phyloP scores from a whole-genome alignment of 64 coral and sea anemone species.

The Orbicella faveolata region DNA sequence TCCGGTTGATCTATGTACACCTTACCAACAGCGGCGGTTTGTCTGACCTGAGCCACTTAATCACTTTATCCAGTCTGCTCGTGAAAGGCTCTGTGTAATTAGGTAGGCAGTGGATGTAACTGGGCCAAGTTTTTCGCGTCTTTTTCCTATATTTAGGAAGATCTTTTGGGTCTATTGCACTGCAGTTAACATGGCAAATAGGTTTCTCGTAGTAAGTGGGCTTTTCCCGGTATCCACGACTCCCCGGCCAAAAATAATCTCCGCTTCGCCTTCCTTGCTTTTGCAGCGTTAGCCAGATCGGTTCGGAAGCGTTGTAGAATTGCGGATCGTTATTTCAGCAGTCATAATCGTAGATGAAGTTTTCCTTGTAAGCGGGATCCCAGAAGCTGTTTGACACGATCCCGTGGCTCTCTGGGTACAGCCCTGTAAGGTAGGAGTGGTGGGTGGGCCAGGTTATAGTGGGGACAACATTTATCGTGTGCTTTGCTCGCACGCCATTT shows the following conservation, averaged over 20 bases:
- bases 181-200: slow-evolving; percentile 55
- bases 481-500: slow-evolving; percentile 40
- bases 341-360: slow-evolving; percentile 50
- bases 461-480: slow-evolving; percentile 48
- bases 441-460: slow-evolving; percentile 71
- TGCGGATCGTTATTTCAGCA: slow-evolving; percentile 63
- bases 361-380: slow-evolving; percentile 66
- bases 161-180: slow-evolving; percentile 33
- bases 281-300: slow-evolving; percentile 69
- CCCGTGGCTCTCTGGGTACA: slow-evolving; percentile 79
- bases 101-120: slow-evolving; percentile 46
- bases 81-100: slow-evolving; percentile 64
- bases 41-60: slow-evolving; percentile 68
- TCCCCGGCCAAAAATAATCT: slow-evolving; percentile 82
- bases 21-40: slow-evolving; percentile 68
- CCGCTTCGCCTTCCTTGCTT: slow-evolving; percentile 47
- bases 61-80: slow-evolving; percentile 56
- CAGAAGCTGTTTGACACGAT: slow-evolving; percentile 71
- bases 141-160: slow-evolving; percentile 26
- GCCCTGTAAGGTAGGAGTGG: slow-evolving; percentile 50
- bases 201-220: slow-evolving; percentile 73
- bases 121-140: not conserved
- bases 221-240: slow-evolving; percentile 44
- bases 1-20: slow-evolving; percentile 76
- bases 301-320: slow-evolving; percentile 73